Conservation (phyloP, 2,888 invertebrate species). For the Poecilobothrus nobilitatus region DNA sequence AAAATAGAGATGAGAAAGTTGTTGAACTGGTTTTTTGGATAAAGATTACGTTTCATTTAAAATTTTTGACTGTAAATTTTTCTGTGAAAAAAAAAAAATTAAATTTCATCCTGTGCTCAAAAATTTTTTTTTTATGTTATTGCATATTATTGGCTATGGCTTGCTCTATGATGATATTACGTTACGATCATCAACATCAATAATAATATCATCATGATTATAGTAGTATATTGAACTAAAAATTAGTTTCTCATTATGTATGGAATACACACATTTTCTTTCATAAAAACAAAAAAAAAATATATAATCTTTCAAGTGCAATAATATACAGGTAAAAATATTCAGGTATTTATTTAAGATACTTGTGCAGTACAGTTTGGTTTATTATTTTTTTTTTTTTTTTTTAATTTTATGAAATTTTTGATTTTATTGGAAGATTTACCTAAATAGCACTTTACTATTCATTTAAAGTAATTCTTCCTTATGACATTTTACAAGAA, state of each 20-base stretch:
- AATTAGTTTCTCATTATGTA: too few relatives aligned
- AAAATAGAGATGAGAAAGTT: constrained; percentile 1
- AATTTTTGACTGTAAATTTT: neutral
- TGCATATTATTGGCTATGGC: neutral
- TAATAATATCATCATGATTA: too few relatives aligned
- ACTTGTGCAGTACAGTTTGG: neutral
- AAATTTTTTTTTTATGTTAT: neutral
- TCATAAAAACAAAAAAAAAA: neutral
- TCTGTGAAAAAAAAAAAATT: neutral
- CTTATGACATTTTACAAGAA: neutral
- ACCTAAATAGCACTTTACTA: neutral
- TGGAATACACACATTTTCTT: neutral
- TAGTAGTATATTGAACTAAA: too few relatives aligned
- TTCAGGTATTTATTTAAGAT: neutral
- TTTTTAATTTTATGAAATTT: neutral
- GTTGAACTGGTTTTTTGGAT: neutral
- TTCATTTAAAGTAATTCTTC: neutral
- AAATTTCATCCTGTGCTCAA: neutral
- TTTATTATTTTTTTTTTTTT: too few relatives aligned
- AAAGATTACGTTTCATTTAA: neutral
- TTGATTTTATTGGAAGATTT: neutral
- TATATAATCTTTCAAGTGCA: neutral
- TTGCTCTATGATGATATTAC: neutral
- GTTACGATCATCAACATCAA: too few relatives aligned
- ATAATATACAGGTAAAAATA: neutral